Evolutionary conservation across 2,113 vertebrate species (phyloP).

Genomic region (Varanus salvator): DNA sequence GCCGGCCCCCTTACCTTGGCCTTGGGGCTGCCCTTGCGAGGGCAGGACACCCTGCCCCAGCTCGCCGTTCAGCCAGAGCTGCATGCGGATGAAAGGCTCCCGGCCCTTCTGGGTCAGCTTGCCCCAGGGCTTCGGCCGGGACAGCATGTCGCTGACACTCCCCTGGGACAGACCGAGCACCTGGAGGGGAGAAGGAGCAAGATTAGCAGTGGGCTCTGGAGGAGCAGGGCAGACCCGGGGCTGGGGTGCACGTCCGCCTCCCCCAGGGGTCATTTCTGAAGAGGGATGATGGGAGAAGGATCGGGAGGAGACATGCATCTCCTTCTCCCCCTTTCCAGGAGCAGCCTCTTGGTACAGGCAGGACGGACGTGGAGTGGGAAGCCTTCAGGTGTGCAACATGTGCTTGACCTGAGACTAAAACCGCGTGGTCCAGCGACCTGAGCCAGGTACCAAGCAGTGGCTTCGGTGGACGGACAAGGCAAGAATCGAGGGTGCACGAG

Average conservation of each 20-base stretch:
- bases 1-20: slow-evolving; percentile 79
- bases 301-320: neutral
- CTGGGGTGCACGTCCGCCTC: neutral
- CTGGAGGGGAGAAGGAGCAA: slow-evolving; percentile 70
- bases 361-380: too few species aligned
- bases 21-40: slow-evolving; percentile 83
- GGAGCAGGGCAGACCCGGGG: neutral
- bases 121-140: slow-evolving; percentile 95
- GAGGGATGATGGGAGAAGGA: neutral
- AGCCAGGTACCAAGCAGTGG: too few species aligned
- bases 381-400: too few species aligned
- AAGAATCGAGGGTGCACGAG: too few species aligned
- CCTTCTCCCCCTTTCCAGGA: too few species aligned
- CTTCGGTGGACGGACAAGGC: too few species aligned
- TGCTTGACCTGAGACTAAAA: too few species aligned
- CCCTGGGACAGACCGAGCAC: slow-evolving; percentile 92
- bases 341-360: too few species aligned
- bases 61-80: slow-evolving; percentile 96
- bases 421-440: too few species aligned
- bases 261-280: neutral
- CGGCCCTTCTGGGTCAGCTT: slow-evolving; percentile 95
- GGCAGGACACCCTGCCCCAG: slow-evolving; percentile 88
- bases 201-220: slow-evolving; percentile 43
- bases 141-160: slow-evolving; percentile 93
- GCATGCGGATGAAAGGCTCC: slow-evolving; percentile 96